Evolutionary conservation across 2,888 invertebrate genomes (phyloP).

Genomic region (Folsomia candida): DNA sequence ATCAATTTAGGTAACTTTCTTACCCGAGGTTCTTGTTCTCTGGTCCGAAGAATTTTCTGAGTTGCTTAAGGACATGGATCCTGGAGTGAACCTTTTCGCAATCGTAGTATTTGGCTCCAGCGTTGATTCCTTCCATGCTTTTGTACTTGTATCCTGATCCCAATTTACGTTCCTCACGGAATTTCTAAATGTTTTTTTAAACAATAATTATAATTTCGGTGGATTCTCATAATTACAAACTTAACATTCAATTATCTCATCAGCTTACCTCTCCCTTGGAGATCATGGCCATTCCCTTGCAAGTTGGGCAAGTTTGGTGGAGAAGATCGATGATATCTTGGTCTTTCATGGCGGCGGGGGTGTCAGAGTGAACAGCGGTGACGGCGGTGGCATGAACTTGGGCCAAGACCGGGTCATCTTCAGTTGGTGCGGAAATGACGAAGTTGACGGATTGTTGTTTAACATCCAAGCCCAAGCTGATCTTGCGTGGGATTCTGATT

Average conservation of each 20-base stretch:
- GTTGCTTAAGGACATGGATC: slow-evolving; percentile 42
- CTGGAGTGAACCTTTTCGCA: too few relatives aligned
- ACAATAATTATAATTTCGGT: not conserved
- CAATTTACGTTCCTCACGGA: slow-evolving; percentile 38
- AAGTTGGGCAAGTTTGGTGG: slow-evolving; percentile 45
- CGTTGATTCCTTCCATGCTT: slow-evolving; percentile 46
- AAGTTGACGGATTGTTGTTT: slow-evolving; percentile 45
- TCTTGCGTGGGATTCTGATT: slow-evolving; percentile 43
- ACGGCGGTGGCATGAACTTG: slow-evolving; percentile 46
- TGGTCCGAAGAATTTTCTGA: slow-evolving; percentile 48
- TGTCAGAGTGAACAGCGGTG: slow-evolving; percentile 38
- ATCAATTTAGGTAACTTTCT: too few relatives aligned
- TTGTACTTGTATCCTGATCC: slow-evolving; percentile 48
- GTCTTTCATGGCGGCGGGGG: slow-evolving; percentile 38
- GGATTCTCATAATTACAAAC: too few relatives aligned
- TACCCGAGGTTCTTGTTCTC: slow-evolving; percentile 49
- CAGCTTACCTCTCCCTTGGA: slow-evolving; percentile 48
- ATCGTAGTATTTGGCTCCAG: slow-evolving; percentile 48
- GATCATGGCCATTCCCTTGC: slow-evolving; percentile 39
- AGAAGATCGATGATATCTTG: slow-evolving; percentile 39
- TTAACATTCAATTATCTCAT: too few relatives aligned
- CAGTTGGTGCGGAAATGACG: slow-evolving; percentile 40
- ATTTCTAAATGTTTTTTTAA: not conserved
- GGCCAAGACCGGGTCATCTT: slow-evolving; percentile 44
- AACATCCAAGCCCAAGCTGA: slow-evolving; percentile 44